A percentile compares a stretch with the other conserved stretches of the same genome.
Evolutionary conservation across 1,140 invertebrate species (phyloP).

Genomic region (Heterodera carotae): DNA sequence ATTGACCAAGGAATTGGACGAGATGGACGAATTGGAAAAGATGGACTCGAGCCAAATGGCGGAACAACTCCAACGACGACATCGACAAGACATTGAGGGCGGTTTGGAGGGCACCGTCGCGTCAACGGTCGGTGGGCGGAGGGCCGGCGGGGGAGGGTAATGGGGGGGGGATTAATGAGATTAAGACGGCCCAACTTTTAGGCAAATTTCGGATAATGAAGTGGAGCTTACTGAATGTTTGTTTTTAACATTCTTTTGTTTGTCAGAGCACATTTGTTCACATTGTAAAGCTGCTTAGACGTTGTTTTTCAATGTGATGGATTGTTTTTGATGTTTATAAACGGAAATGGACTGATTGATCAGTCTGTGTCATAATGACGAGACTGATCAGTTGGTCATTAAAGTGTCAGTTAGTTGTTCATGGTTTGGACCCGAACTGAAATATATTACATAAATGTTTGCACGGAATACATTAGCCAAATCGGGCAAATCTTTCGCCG

Average conservation of each 20-base stretch:
- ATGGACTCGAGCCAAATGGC: constrained; percentile 9
- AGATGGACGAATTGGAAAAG: constrained; percentile 19
- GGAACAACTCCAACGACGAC: constrained; percentile 12
- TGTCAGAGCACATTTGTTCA: background rate
- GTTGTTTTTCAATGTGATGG: background rate
- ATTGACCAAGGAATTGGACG: constrained; percentile 22
- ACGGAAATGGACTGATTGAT: background rate
- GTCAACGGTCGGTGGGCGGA: background rate
- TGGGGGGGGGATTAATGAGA: too few relatives aligned
- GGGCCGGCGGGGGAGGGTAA: too few relatives aligned
- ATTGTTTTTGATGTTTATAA: background rate
- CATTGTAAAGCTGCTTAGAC: background rate
- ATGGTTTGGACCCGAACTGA: too few relatives aligned
- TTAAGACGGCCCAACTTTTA: too few relatives aligned
- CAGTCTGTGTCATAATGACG: too few relatives aligned
- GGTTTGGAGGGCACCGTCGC: constrained; percentile 16
- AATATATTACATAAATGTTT: background rate
- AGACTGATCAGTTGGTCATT: background rate
- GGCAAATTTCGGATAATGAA: too few relatives aligned
- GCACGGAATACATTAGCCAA: background rate
- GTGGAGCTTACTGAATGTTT: too few relatives aligned
- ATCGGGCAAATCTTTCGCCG: background rate
- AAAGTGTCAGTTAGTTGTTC: too few relatives aligned
- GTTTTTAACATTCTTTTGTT: too few relatives aligned
- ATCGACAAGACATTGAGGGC: constrained; percentile 10